Evolutionary conservation across 35 echinoderm and acorn worm species (phyloP), one percentile per base, ranked within the genome.

Genomic region (Apostichopus japonicus): DNA sequence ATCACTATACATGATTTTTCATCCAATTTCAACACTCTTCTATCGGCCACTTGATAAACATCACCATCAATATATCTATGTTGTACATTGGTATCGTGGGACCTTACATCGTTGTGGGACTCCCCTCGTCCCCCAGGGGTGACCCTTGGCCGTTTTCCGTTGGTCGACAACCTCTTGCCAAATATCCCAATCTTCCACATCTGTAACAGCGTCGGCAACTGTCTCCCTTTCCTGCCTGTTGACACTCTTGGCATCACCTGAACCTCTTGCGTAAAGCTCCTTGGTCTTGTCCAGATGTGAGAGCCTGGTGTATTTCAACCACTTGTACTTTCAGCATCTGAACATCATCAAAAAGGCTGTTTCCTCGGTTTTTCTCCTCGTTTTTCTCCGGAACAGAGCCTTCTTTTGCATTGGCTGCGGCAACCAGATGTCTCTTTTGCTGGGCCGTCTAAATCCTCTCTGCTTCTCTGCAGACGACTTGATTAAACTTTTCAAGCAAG

Each of bases 131-230:
- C 87, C 61, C 22, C 53, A 90, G 62, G 53, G 54, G 77, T 10
- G 77, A 75, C 91, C 25, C 82, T 63, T 84, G 56, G 33, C 54
- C 94, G 91, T 95, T 95, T 95, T 86, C 94, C 91, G 5, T 77
- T 22, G 70, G 55, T 1, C 67, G 59, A 24, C 95, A 96, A n/a
- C 72, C 78, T n/a, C 95, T 55, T 54, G 93, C 93, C 56, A 91
- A 92, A 65, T 94, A 90, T 8, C 84, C 90, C 61, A 19, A 65
- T 10, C 77, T 87, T n/a, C 95, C 95, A 78, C 95, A 96, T 70
- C 87, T 77, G 65, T 57, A 96, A 65, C 95, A 96, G 57, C 94
- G 95, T 24, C 23, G 10, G 55, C 92, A 94, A 8, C 14, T 54
- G 23, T 75, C 70, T 15, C 90, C 89, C 10, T 80, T 79, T 8